These are phyloP conservation scores for Podiceps cristatus DNA, from an alignment of 2,113 vertebrate species.

Conservation along the genomic window DNA sequence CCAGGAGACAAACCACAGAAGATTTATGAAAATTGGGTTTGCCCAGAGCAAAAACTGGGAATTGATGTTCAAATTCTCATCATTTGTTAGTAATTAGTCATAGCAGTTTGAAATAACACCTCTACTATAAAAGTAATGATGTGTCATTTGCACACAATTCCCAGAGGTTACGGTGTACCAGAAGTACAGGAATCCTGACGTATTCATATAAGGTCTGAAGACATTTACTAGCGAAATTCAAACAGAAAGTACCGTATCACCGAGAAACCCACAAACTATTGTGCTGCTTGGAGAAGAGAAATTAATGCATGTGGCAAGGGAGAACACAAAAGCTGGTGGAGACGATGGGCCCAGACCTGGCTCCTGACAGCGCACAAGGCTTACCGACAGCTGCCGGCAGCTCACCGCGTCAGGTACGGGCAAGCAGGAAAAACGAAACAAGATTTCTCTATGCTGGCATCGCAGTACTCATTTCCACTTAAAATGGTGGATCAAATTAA, in stretches of 20 bases:
- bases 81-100: background rate
- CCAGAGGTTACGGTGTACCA: rapidly evolving
- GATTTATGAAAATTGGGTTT: background rate
- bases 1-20: background rate
- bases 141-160: background rate
- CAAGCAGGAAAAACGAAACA: background rate
- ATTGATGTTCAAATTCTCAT: background rate
- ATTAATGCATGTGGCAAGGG: background rate
- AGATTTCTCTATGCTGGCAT: background rate
- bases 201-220: background rate
- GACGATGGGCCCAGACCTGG: background rate
- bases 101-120: background rate
- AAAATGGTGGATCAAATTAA: background rate
- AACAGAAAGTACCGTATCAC: background rate
- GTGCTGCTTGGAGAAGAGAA: background rate
- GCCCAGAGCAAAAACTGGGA: background rate
- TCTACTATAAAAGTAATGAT: background rate
- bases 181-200: background rate
- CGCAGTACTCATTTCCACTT: background rate
- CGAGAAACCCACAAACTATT: background rate
- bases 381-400: too few relatives aligned
- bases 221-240: background rate
- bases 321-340: background rate
- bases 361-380: background rate
- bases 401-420: background rate